Evolutionary conservation across 1,140 invertebrate species (phyloP), one percentile per base, ranked within the genome.

Genomic region (Zaprionus kolodkinae): DNA sequence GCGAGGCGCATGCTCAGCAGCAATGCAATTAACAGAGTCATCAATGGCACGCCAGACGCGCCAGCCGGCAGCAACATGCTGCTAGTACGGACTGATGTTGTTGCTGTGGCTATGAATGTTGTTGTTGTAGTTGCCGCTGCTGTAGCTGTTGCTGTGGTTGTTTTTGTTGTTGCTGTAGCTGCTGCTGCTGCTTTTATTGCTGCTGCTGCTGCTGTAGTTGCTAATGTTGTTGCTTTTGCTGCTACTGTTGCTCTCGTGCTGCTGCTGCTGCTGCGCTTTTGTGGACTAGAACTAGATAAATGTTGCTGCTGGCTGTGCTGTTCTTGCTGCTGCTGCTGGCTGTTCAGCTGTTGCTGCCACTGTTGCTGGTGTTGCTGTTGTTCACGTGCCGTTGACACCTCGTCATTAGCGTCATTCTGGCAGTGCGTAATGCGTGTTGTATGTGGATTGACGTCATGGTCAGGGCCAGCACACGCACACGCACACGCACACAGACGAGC

Each of bases 21-120:
- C 76, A 92, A 75, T 76, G 87, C 91, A 82, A 91, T 89, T 91
- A 92, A 91, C 80, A 92, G 70, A 80, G 91, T 84, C 81, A 86
- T 80, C 77, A 91, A 81, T 62, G 84, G 73, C 69, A 69, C 64
- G 77, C 84, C 73, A 83, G 72, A 81, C 75, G 52, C 54, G 54
- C 25, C 61, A 50, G 70, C 36, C 61, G 72, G 59, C 79, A 75
- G 63, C 62, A 65, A 62, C 27, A 33, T 61, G 40, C 38, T n/a
- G 57, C 21, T 48, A 9, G n/a, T 9, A 4, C 40, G 40, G n/a
- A 48, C 61, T 50, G n/a, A 17, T 35, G 60, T 54, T 66, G 56
- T 64, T 64, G 57, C 40, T 62, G 73, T 15, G 67, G 40, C 12
- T 54, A 43, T 50, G 36, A 43, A 25, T 61, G 27, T 45, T 45